Evolutionary conservation across 2,888 invertebrate genomes (phyloP), one percentile per base, ranked within the genome.

Genomic region (Epinotia bilunana): DNA sequence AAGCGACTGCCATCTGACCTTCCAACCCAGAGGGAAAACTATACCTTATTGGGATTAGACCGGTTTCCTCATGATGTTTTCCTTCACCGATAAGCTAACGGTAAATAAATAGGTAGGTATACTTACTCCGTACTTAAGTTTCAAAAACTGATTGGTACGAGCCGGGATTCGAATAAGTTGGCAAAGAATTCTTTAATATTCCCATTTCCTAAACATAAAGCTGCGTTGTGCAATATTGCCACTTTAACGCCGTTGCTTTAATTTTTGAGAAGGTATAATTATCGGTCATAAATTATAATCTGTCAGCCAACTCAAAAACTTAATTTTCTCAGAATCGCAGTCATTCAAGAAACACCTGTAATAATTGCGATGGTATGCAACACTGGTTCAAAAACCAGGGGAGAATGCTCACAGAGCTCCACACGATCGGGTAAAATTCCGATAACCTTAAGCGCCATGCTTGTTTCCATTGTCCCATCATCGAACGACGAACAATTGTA

Each of bases 361-460:
- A 39, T 55, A 67, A 68, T 58, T 58, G 68, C 57, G 46, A 3
- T 55, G 43, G 55, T 18, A 67, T 55, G 46, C 23, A 9, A 7
- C 16, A 23, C 68, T 43, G 69, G 46, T 64, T 20, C 73, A 60
- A 73, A 63, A 49, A 60, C 64, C 64, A 46, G 43, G 33, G 23
- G 63, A 62, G 28, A 74, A 74, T 63, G 62, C 57, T 9, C 23
- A 12, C 18, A 43, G 33, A 28, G 43, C 53, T 53, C 39, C 64
- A 53, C 74, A 60, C n/a, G 58, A 64, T 70, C 64, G 23, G 60
- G 64, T 70, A 53, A n/a, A 58, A 64, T 74, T 74, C 70, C 70
- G 58, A 70, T 74, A 39, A 74, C 63, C 74, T 74, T 74, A 64
- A 69, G 58, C 33, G 62, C 20, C 12, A n/a, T n/a, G n/a, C n/a